These are phyloP conservation scores for Torymus texanus DNA, from an alignment of 2,888 invertebrate genomes.

Conservation along the genomic window DNA sequence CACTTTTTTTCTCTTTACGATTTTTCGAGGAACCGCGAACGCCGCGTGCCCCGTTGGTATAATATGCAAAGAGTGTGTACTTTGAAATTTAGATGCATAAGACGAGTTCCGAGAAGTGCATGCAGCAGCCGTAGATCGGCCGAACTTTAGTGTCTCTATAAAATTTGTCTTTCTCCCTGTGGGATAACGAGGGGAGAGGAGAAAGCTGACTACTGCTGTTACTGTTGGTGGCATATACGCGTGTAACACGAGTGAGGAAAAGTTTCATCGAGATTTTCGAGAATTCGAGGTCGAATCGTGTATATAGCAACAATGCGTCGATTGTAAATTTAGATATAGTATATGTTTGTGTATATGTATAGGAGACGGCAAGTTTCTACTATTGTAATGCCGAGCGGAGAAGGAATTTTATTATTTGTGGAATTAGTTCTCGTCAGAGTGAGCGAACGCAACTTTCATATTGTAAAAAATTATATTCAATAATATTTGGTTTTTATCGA, in stretches of 20 bases:
- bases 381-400: background rate
- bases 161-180: conserved; percentile 33
- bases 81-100: conserved; percentile 50
- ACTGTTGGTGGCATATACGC: too few relatives aligned
- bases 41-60: conserved; percentile 1
- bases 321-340: background rate
- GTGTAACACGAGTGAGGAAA: too few relatives aligned
- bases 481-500: too few relatives aligned
- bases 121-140: background rate
- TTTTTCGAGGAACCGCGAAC: conserved; percentile 53
- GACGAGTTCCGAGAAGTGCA: too few relatives aligned
- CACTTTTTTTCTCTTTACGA: conserved; percentile 54
- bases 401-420: background rate
- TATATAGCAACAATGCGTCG: background rate
- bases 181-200: conserved; percentile 2
- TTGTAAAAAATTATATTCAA: too few relatives aligned
- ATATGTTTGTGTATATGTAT: background rate
- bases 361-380: background rate
- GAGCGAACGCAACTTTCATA: too few relatives aligned
- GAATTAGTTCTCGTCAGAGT: background rate
- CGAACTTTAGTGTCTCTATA: conserved; percentile 49
- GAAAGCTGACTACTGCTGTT: conserved; percentile 12
- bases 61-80: conserved; percentile 46
- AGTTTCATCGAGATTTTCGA: background rate
- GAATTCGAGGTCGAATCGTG: conserved; percentile 18